Percentiles rank a stretch among this genome's conserved stretches.
phyloP scores from a whole-genome alignment of 2,113 vertebrate species.

The Tympanuchus pallidicinctus region DNA sequence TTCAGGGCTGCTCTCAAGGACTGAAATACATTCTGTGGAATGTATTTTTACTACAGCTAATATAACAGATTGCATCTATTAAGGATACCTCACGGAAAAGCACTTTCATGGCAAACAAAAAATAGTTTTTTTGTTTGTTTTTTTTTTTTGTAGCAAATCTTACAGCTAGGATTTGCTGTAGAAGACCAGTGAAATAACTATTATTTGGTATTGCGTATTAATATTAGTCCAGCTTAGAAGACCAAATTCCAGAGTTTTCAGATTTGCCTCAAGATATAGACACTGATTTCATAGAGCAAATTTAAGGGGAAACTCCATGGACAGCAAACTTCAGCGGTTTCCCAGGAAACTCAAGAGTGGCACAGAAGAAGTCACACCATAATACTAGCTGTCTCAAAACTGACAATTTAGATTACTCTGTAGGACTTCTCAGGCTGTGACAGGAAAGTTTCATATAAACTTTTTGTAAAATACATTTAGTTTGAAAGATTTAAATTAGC shows the following conservation, averaged over 20 bases:
- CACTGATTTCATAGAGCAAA: neutral
- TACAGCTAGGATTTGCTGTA: neutral
- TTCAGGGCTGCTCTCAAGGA: too few relatives aligned
- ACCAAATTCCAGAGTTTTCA: neutral
- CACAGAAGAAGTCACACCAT: neutral
- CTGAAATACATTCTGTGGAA: neutral
- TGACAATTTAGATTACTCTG: neutral
- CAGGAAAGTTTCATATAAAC: neutral
- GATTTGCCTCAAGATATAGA: neutral
- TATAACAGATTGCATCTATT: neutral
- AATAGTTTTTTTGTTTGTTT: rapidly evolving
- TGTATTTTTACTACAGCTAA: neutral
- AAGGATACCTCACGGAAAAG: neutral
- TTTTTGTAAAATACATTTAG: neutral
- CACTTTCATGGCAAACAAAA: neutral
- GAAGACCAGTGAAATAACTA: neutral
- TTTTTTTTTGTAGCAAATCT: neutral
- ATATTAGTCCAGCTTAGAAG: neutral
- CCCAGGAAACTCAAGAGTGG: neutral
- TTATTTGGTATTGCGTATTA: neutral
- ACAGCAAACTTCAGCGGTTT: neutral
- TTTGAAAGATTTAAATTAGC: neutral
- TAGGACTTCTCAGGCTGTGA: neutral
- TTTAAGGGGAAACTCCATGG: neutral
- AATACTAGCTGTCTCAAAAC: neutral